Base-by-base conservation (phyloP, 2,888 invertebrate genomes). In the Nemotelus nigrinus region DNA sequence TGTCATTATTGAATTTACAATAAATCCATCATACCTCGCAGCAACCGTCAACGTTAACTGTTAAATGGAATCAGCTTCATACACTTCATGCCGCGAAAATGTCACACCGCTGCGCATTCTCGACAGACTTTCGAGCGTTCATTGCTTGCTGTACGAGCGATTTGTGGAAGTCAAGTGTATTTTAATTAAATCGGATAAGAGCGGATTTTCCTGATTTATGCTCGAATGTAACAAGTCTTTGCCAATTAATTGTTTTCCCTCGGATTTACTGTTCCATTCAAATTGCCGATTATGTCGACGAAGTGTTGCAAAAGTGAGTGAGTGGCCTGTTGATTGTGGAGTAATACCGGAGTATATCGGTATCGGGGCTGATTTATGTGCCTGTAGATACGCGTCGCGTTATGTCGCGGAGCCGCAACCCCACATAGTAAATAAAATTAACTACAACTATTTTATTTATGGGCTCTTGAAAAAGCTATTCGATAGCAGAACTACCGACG, bases 151-250 rank as follows among this genome's bases (percentile, higher is more conserved):
- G 72, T 60, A 74, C 25, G 25, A 25, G 25, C 25, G 25, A 60
- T 74, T 74, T 74, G 74, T 74, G 74, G 60, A 25, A 70, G 74
- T 60, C 74, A 60, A 74, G 63, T 74, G 74, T 74, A 60, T 60
- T 74, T 74, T 74, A 74, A 74, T 74, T 74, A 74, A 74, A 74
- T 60, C 74, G 60, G 74, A 74, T 74, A 74, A 74, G 70, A 74
- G 60, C 74, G 74, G 74, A 74, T 74, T 74, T 74, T 63, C 74
- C 39, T 74, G 74, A 74, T 74, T 74, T 74, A 74, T 74, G 60
- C 48, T 48, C 6, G 63, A 39, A 60, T 74, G 74, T 74, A 60
- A 60, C 72, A 74, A 74, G 48, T 60, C 63, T 63, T 48, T 39
- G 63, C 63, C 74, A 60, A 74, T 74, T 74, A 74, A 74, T 74